Percentiles rank a stretch among this genome's conserved stretches.
phyloP scores from a whole-genome alignment of 2,888 invertebrate species.

The Ophion ventricosus region DNA sequence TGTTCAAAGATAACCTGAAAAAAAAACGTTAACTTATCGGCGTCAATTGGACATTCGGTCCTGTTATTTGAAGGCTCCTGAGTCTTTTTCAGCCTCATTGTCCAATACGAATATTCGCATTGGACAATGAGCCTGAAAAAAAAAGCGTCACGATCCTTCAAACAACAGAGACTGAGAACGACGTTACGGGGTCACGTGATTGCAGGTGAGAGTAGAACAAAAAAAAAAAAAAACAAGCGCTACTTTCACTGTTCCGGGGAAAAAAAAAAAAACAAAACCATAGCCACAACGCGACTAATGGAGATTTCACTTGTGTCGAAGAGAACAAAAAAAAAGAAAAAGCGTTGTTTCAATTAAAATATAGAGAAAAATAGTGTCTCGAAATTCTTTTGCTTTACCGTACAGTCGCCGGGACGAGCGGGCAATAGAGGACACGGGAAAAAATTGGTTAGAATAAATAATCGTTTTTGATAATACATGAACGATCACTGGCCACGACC shows the following conservation, averaged over 20 bases:
- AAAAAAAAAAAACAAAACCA: too few relatives aligned
- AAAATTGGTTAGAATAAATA: constrained; percentile 44
- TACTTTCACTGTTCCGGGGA: constrained; percentile 11
- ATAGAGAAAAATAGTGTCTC: too few relatives aligned
- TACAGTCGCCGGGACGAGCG: not conserved
- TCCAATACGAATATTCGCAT: too few relatives aligned
- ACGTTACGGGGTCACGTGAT: constrained; percentile 17
- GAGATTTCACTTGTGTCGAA: not conserved
- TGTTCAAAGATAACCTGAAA: too few relatives aligned
- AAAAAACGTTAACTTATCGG: too few relatives aligned
- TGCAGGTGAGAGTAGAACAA: not conserved
- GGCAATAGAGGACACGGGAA: not conserved
- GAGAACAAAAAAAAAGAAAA: too few relatives aligned
- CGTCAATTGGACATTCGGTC: too few relatives aligned
- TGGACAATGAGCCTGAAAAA: too few relatives aligned
- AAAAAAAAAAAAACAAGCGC: not conserved
- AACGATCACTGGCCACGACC: constrained; percentile 70
- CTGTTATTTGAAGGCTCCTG: too few relatives aligned
- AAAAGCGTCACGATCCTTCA: not conserved
- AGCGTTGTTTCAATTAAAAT: too few relatives aligned
- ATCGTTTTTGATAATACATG: constrained; percentile 69
- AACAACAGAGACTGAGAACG: not conserved
- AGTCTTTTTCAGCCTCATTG: too few relatives aligned
- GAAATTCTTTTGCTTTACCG: not conserved
- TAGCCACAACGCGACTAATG: not conserved